Conservation (phyloP, 2,797 vertebrate species). For the Rhinoraja longicauda region DNA sequence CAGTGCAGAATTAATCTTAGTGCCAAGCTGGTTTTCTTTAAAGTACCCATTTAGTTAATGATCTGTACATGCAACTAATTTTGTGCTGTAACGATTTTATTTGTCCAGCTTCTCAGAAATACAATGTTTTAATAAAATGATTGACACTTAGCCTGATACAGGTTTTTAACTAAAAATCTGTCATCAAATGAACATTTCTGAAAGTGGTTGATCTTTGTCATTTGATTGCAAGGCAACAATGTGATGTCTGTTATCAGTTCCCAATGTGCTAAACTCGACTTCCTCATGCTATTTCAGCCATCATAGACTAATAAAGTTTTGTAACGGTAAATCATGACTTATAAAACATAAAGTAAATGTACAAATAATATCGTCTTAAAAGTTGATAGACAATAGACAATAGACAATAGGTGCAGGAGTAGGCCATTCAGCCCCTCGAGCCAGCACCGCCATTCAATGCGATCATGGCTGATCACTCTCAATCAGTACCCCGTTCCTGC, state of each 20-base stretch:
- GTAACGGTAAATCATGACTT: neutral
- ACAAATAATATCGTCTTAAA: neutral
- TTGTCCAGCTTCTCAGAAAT: neutral
- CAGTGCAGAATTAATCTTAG: constrained; percentile 4
- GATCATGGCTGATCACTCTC: too few species aligned
- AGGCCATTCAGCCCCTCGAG: too few species aligned
- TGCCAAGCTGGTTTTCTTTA: neutral
- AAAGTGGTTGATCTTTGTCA: neutral
- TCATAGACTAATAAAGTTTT: neutral
- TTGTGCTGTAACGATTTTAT: neutral
- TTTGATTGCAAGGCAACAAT: too few species aligned
- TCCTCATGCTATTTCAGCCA: neutral
- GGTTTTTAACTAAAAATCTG: neutral
- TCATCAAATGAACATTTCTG: neutral
- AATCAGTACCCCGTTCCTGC: too few species aligned
- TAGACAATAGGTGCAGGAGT: too few species aligned
- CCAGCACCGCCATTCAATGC: too few species aligned
- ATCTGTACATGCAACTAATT: constrained; percentile 9
- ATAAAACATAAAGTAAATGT: neutral
- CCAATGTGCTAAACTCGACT: too few species aligned
- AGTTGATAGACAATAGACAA: too few species aligned
- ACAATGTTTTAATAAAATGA: neutral
- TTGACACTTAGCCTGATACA: neutral
- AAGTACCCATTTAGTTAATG: neutral
- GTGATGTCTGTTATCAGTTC: too few species aligned